Evolutionary conservation across 2,113 vertebrate species (phyloP).

Genomic region (Peucedramus taeniatus): DNA sequence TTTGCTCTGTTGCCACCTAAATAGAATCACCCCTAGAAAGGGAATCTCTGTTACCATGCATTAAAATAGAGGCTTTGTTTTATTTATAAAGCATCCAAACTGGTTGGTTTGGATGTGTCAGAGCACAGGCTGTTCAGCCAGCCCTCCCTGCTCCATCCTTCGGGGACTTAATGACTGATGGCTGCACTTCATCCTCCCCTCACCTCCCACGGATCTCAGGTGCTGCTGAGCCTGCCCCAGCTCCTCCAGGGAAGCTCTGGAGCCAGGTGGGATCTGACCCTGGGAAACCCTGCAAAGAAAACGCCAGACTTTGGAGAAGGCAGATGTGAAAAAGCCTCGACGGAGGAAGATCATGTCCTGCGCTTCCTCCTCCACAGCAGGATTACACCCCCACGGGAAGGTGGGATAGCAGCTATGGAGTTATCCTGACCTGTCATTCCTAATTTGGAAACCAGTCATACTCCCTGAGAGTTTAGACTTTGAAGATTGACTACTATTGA

Average conservation of each 20-base stretch:
- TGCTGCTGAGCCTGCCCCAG: not conserved
- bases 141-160: constrained; percentile 4
- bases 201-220: not conserved
- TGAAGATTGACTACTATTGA: constrained; percentile 59
- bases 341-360: not conserved
- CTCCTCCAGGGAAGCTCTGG: not conserved
- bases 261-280: not conserved
- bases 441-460: constrained; percentile 34
- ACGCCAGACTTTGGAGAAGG: not conserved
- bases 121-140: not conserved
- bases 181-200: not conserved
- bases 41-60: constrained; percentile 33
- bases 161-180: not conserved
- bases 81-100: constrained; percentile 48
- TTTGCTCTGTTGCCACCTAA: constrained; percentile 34
- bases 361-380: not conserved
- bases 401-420: not conserved
- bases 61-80: constrained; percentile 37
- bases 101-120: constrained; percentile 49
- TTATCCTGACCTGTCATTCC: constrained; percentile 25
- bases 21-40: constrained; percentile 30
- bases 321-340: not conserved
- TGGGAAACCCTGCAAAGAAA: not conserved
- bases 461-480: constrained; percentile 11
- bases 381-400: not conserved